These are phyloP conservation scores for Seira sanloemensis DNA, from an alignment of 2,888 invertebrate genomes.

Conservation along the genomic window DNA sequence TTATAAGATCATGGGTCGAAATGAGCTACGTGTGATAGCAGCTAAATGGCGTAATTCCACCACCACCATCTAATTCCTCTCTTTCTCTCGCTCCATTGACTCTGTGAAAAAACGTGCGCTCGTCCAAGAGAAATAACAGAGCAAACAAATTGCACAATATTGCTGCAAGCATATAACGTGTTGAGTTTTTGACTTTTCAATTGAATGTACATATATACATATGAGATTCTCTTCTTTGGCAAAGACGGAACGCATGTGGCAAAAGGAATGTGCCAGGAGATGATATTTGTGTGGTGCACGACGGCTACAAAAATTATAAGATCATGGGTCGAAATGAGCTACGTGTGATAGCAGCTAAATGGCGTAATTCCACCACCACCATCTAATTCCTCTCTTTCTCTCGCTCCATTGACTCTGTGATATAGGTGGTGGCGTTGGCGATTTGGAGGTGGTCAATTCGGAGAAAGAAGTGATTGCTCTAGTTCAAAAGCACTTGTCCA, in stretches of 20 bases:
- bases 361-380: background rate
- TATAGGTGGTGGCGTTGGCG: slow-evolving; percentile 63
- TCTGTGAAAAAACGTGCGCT: background rate
- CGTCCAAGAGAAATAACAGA: slow-evolving; percentile 13
- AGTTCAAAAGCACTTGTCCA: slow-evolving; percentile 64
- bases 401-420: background rate
- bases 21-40: slow-evolving; percentile 26
- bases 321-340: background rate
- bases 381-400: background rate
- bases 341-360: slow-evolving; percentile 36
- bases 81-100: background rate
- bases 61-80: background rate
- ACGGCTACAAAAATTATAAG: no score
- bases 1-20: no score
- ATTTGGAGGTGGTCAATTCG: slow-evolving; percentile 60
- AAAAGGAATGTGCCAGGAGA: background rate
- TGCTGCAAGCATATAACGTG: background rate
- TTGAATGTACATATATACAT: slow-evolving; percentile 8
- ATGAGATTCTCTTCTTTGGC: no score
- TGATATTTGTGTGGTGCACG: background rate
- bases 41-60: slow-evolving; percentile 21
- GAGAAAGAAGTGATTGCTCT: slow-evolving; percentile 62
- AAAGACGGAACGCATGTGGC: background rate
- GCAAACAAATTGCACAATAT: slow-evolving; percentile 11
- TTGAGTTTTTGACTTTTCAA: slow-evolving; percentile 39